These are phyloP conservation scores for Aricia agestis DNA, from an alignment of 1,140 invertebrate genomes.

Conservation along the genomic window DNA sequence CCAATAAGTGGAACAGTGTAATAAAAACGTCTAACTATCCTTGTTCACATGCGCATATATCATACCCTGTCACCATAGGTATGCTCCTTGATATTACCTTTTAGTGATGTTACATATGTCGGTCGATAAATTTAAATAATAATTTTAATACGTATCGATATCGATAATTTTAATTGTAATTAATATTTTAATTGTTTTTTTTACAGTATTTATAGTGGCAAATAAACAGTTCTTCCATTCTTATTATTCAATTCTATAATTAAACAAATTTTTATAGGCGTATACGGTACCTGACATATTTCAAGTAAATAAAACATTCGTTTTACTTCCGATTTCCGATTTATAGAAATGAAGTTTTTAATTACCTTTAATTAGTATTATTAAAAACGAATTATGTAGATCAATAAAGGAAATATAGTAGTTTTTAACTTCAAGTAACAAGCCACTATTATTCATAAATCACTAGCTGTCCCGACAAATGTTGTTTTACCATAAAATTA, in stretches of 20 bases:
- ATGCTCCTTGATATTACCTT: conserved; percentile 23
- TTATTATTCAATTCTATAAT: too few relatives aligned
- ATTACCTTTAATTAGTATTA: too few relatives aligned
- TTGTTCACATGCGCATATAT: conserved; percentile 32
- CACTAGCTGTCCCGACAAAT: too few relatives aligned
- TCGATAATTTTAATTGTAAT: background rate
- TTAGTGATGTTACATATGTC: conserved; percentile 16
- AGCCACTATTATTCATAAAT: background rate
- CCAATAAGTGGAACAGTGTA: conserved; percentile 12
- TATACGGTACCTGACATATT: too few relatives aligned
- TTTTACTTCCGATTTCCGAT: too few relatives aligned
- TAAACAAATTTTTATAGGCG: too few relatives aligned
- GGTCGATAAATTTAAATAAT: background rate
- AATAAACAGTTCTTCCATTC: too few relatives aligned
- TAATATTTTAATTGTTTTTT: too few relatives aligned
- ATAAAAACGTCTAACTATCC: conserved; percentile 26
- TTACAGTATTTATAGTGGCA: too few relatives aligned
- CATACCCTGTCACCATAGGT: conserved; percentile 30
- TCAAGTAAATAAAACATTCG: too few relatives aligned
- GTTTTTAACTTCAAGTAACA: background rate
- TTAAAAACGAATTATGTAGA: background rate
- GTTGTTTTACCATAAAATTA: too few relatives aligned
- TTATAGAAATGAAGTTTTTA: too few relatives aligned
- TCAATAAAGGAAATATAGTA: background rate
- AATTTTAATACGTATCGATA: background rate